Conservation (phyloP, 1,140 invertebrate genomes). For the Pseudachorutes palmiensis region DNA sequence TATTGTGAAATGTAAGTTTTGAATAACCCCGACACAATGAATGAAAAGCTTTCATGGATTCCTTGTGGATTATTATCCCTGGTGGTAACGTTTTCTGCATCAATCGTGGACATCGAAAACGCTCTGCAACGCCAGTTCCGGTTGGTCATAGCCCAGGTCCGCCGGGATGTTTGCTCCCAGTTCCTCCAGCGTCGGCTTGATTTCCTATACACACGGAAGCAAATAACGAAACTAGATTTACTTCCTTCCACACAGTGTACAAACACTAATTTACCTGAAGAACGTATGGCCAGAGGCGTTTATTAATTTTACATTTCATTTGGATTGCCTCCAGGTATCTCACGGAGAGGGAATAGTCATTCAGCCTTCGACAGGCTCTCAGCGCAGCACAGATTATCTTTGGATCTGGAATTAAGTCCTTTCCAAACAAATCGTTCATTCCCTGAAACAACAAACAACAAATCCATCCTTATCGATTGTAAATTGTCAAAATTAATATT, state of each 20-base stretch:
- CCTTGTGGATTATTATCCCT: too few relatives aligned
- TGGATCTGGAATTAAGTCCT: slow-evolving; percentile 93
- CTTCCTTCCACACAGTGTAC: too few relatives aligned
- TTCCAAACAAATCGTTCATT: slow-evolving; percentile 59
- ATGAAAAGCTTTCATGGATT: too few relatives aligned
- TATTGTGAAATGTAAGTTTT: too few relatives aligned
- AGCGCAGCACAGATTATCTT: slow-evolving; percentile 84
- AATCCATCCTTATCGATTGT: too few relatives aligned
- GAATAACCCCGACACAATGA: too few relatives aligned
- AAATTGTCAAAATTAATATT: slow-evolving; percentile 4
- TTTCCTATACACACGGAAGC: too few relatives aligned
- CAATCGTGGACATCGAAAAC: slow-evolving; percentile 60
- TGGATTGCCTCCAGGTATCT: slow-evolving; percentile 87
- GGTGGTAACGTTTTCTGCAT: slow-evolving; percentile 12
- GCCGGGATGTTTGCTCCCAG: slow-evolving; percentile 89
- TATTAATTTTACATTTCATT: slow-evolving; percentile 77
- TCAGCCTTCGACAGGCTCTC: slow-evolving; percentile 81
- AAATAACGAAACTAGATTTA: not conserved
- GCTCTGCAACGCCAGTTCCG: slow-evolving; percentile 74
- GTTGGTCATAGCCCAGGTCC: slow-evolving; percentile 94
- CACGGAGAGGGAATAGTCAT: slow-evolving; percentile 85
- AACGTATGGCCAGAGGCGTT: slow-evolving; percentile 83
- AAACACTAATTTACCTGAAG: slow-evolving; percentile 46
- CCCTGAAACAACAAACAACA: too few relatives aligned
- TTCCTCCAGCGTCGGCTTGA: slow-evolving; percentile 82